phyloP scores from a whole-genome alignment of 1,140 invertebrate genomes.

The Orchestia grillus region DNA sequence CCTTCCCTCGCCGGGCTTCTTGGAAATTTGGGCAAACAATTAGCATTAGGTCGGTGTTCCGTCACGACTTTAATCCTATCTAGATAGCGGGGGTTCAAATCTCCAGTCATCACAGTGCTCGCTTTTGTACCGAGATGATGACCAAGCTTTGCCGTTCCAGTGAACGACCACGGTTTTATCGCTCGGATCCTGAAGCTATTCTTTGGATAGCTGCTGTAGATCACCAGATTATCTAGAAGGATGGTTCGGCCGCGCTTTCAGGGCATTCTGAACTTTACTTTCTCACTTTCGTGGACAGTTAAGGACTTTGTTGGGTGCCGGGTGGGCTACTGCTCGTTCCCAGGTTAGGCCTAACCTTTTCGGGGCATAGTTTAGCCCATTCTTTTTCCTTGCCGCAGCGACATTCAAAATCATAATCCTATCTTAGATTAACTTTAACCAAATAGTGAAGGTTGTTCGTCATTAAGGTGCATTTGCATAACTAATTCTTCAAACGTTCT shows the following conservation, averaged over 20 bases:
- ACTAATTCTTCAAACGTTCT: no score
- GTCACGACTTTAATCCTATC: slow-evolving; percentile 22
- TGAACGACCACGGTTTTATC: slow-evolving; percentile 36
- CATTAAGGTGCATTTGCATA: no score
- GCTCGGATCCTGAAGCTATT: slow-evolving; percentile 28
- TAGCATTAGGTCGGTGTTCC: slow-evolving; percentile 17
- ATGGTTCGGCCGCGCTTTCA: slow-evolving; percentile 33
- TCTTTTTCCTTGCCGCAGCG: no score
- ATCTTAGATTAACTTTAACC: no score
- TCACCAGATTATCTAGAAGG: slow-evolving; percentile 55
- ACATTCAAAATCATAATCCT: no score
- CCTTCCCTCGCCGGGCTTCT: slow-evolving; percentile 8
- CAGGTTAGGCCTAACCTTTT: not conserved
- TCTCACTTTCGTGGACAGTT: not conserved
- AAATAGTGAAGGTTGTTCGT: no score
- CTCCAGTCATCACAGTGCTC: not conserved
- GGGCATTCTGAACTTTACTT: slow-evolving; percentile 7
- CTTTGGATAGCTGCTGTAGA: slow-evolving; percentile 55
- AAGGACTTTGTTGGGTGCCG: not conserved
- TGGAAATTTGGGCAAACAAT: slow-evolving; percentile 28
- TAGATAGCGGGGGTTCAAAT: not conserved
- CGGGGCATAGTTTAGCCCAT: not conserved
- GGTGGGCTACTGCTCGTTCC: not conserved
- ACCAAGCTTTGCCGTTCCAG: slow-evolving; percentile 6
- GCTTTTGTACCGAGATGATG: slow-evolving; percentile 44